A percentile compares a stretch with the other conserved stretches of the same genome.
These are phyloP conservation scores for Drosophila oshimai DNA, from an alignment of 1,140 invertebrate genomes.

Conservation along the genomic window DNA sequence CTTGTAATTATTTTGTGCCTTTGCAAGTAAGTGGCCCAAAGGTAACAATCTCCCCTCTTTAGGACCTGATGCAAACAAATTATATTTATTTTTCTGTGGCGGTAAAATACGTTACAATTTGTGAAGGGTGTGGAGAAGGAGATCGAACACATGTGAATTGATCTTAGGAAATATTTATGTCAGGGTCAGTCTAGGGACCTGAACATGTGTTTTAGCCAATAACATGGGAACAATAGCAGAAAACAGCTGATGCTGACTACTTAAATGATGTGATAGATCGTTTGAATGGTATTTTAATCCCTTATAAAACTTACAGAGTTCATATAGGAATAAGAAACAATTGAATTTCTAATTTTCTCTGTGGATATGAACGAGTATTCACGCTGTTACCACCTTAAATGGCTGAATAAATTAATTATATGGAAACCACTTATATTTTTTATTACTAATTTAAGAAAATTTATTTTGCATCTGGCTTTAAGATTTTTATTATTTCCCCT, in stretches of 20 bases:
- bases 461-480: too few relatives aligned
- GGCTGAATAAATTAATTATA: too few relatives aligned
- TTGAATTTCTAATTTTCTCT: neutral
- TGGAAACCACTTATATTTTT: too few relatives aligned
- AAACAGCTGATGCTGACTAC: slow-evolving; percentile 32
- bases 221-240: neutral
- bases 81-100: slow-evolving; percentile 6
- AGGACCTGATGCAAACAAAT: slow-evolving; percentile 5
- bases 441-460: too few relatives aligned
- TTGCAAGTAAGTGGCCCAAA: slow-evolving; percentile 28
- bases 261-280: neutral
- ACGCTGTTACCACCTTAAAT: too few relatives aligned
- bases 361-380: too few relatives aligned
- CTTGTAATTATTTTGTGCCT: slow-evolving; percentile 40
- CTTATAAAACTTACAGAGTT: neutral
- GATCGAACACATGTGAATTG: slow-evolving; percentile 29
- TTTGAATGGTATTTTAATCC: neutral
- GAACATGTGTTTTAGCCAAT: slow-evolving; percentile 20
- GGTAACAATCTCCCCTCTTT: slow-evolving; percentile 23
- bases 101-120: slow-evolving; percentile 55
- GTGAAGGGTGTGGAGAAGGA: neutral
- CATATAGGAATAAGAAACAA: neutral
- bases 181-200: slow-evolving; percentile 41
- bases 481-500: too few relatives aligned
- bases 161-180: slow-evolving; percentile 55